Percentiles rank a stretch among this genome's conserved stretches.
These are phyloP conservation scores for Rhabdomys pumilio DNA, from an alignment of 2,797 vertebrate species.

Conservation along the genomic window DNA sequence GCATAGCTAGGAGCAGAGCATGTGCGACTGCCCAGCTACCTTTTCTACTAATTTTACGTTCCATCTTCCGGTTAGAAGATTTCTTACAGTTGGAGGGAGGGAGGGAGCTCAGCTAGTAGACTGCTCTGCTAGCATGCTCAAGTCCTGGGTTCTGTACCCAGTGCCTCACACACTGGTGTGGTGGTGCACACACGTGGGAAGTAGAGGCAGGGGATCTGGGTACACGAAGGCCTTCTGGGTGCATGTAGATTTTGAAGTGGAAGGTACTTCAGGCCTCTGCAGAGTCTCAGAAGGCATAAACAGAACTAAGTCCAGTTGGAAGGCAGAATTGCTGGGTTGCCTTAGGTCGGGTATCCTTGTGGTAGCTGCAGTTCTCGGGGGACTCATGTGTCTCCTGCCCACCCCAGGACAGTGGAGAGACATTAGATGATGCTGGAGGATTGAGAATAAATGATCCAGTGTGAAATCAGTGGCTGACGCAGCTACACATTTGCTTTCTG, in stretches of 20 bases:
- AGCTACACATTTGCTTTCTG: neutral
- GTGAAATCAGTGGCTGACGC: neutral
- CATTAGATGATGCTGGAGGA: neutral
- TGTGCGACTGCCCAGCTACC: neutral
- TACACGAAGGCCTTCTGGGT: slow-evolving; percentile 19
- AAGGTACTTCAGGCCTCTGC: neutral
- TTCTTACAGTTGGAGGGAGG: neutral
- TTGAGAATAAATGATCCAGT: slow-evolving; percentile 13
- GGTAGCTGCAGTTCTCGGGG: neutral
- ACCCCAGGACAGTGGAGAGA: neutral
- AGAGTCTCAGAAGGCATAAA: neutral
- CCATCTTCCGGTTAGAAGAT: slow-evolving; percentile 15
- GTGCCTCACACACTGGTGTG: neutral
- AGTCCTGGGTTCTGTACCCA: neutral
- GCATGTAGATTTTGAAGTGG: neutral
- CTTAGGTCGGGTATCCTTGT: neutral
- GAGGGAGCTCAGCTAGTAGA: neutral
- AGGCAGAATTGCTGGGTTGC: neutral
- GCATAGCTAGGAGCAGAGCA: neutral
- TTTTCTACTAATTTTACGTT: slow-evolving; percentile 4
- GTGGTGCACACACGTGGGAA: neutral
- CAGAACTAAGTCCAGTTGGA: neutral
- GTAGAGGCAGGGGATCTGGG: neutral
- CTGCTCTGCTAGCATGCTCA: neutral
- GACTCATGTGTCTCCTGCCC: neutral